These are phyloP conservation scores for Drosophila erecta DNA, from an alignment of 1,140 invertebrate genomes.

Conservation along the genomic window DNA sequence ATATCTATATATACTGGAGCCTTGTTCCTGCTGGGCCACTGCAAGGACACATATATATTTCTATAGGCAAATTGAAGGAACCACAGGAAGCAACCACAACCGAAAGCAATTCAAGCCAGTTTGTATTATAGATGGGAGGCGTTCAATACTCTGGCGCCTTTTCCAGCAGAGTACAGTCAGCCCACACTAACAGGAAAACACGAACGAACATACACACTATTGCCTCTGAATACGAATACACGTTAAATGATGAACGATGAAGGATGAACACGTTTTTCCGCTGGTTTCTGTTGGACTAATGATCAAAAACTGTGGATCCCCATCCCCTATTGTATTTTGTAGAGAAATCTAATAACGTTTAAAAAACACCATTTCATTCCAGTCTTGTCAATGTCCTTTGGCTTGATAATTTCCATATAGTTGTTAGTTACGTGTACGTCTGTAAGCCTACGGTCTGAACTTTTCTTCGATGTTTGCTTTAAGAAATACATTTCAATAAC, in stretches of 20 bases:
- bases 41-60: slow-evolving; percentile 56
- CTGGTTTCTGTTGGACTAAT: not conserved
- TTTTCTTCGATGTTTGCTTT: slow-evolving; percentile 3
- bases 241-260: not conserved
- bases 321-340: slow-evolving; percentile 1
- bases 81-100: slow-evolving; percentile 29
- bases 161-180: slow-evolving; percentile 38
- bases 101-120: slow-evolving; percentile 24
- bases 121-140: slow-evolving; percentile 47
- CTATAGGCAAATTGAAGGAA: slow-evolving; percentile 46
- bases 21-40: slow-evolving; percentile 36
- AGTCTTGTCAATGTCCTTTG: not conserved
- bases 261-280: slow-evolving; percentile 1
- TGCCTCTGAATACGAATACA: slow-evolving; percentile 30
- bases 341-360: not conserved
- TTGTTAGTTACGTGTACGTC: slow-evolving; percentile 9
- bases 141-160: not conserved
- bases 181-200: slow-evolving; percentile 20
- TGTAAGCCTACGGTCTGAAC: slow-evolving; percentile 10
- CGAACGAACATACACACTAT: slow-evolving; percentile 26
- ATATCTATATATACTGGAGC: slow-evolving; percentile 27
- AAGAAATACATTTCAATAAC: slow-evolving; percentile 30
- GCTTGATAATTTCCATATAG: slow-evolving; percentile 5
- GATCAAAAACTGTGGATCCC: not conserved
- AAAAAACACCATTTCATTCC: not conserved